Conservation (phyloP, 2,888 invertebrate species). For the Synanthedon myopaeformis region DNA sequence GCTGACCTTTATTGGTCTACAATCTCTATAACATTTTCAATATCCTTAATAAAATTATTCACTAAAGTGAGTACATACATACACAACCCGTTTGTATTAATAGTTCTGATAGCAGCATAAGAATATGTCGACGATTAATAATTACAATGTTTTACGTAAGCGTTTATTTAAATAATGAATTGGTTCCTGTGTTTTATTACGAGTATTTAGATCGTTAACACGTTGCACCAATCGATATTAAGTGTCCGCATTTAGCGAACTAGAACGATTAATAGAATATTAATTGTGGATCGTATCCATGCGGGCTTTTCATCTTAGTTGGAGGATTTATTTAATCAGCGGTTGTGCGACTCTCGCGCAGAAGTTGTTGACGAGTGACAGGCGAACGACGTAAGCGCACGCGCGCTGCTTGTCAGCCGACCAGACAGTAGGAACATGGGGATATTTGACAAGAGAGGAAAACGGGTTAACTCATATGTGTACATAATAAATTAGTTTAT, state of each 20-base stretch:
- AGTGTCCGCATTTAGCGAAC: background rate
- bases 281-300: conserved; percentile 24
- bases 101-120: background rate
- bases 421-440: conserved; percentile 24
- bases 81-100: no score
- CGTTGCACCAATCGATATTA: conserved; percentile 2
- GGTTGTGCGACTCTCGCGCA: conserved; percentile 24
- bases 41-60: no score
- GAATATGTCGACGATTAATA: background rate
- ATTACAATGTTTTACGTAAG: background rate
- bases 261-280: conserved; percentile 18
- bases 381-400: conserved; percentile 7
- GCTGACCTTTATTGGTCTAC: no score
- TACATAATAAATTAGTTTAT: no score
- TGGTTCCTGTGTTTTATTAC: background rate
- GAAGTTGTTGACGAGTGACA: conserved; percentile 21
- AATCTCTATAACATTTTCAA: no score
- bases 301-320: conserved; percentile 47
- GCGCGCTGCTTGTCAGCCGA: conserved; percentile 10
- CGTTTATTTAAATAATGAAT: background rate
- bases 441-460: conserved; percentile 16
- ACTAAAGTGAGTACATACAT: no score
- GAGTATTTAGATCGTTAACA: conserved; percentile 1
- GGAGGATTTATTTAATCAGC: conserved; percentile 51
- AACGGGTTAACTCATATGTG: background rate